Evolutionary conservation across 35 echinoderm and acorn worm genomes (phyloP).

Genomic region (Eucidaris tribuloides): DNA sequence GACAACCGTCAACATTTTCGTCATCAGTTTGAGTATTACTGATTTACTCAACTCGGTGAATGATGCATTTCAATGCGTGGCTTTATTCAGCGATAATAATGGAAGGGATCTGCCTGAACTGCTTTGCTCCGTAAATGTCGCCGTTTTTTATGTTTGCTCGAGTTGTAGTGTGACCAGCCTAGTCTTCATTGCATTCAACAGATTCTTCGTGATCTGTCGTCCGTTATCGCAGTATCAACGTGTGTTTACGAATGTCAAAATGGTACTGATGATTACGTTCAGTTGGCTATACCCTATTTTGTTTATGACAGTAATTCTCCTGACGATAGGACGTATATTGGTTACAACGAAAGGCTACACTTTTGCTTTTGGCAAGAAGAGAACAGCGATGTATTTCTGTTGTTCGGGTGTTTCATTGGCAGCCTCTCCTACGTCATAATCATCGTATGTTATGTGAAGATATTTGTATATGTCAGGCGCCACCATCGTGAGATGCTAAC

Average conservation of each 20-base stretch:
- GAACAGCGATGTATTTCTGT: too few species aligned
- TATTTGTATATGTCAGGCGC: too few species aligned
- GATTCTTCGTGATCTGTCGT: constrained; percentile 37
- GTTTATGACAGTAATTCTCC: constrained; percentile 13
- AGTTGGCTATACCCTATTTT: constrained; percentile 31
- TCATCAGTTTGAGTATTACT: too few species aligned
- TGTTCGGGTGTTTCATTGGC: too few species aligned
- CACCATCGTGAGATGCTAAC: neutral
- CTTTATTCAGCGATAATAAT: constrained; percentile 10
- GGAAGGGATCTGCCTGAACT: neutral
- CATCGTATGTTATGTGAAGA: too few species aligned
- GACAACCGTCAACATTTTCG: constrained; percentile 47
- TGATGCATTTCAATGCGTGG: constrained; percentile 38
- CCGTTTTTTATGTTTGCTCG: constrained; percentile 19
- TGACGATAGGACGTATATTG: neutral
- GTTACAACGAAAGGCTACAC: constrained; percentile 29
- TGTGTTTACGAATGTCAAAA: constrained; percentile 21
- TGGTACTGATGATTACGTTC: neutral
- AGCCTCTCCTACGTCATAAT: too few species aligned
- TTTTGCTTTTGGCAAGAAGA: constrained; percentile 17
- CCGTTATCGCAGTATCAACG: constrained; percentile 16
- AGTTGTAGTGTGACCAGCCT: too few species aligned
- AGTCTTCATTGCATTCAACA: too few species aligned
- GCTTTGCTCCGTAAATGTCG: constrained; percentile 31
- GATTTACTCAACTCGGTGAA: too few species aligned